Percentiles rank a stretch among this genome's conserved stretches.
Conservation (phyloP, 2,888 invertebrate genomes). For the Erebia aethiops region DNA sequence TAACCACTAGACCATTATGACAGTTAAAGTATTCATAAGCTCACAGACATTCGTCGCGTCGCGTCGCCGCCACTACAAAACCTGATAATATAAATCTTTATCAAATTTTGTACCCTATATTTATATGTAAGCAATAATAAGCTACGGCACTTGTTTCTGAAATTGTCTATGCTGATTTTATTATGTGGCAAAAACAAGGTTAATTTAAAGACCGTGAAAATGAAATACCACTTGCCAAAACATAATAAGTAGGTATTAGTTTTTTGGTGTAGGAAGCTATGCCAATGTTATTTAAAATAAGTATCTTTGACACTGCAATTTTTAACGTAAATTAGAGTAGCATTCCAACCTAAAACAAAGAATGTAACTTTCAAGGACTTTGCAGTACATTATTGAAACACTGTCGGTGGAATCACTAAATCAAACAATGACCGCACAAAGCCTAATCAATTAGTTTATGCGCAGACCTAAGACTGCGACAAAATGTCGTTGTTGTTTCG, state of each 20-base stretch:
- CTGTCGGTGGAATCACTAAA: slow-evolving; percentile 51
- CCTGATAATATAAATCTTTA: too few species aligned
- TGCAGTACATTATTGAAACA: slow-evolving; percentile 51
- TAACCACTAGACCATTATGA: too few species aligned
- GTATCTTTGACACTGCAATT: slow-evolving; percentile 24
- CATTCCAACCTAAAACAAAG: slow-evolving; percentile 34
- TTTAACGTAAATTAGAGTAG: slow-evolving; percentile 21
- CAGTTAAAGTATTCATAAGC: too few species aligned
- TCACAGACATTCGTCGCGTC: too few species aligned
- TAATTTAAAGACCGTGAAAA: neutral
- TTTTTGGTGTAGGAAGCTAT: slow-evolving; percentile 7
- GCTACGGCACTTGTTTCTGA: too few species aligned
- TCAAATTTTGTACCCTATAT: too few species aligned
- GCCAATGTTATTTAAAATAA: neutral
- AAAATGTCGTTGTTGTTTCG: too few species aligned
- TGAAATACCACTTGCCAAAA: neutral
- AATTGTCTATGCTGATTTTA: too few species aligned
- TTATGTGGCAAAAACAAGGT: too few species aligned
- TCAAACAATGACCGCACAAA: slow-evolving; percentile 62
- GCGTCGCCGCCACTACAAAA: too few species aligned
- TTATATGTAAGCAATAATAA: too few species aligned
- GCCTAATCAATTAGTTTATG: slow-evolving; percentile 59
- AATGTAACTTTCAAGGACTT: slow-evolving; percentile 49
- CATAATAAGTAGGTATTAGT: neutral
- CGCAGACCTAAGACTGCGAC: slow-evolving; percentile 24